phyloP scores from a whole-genome alignment of 2,113 vertebrate genomes.

The Alces alces region DNA sequence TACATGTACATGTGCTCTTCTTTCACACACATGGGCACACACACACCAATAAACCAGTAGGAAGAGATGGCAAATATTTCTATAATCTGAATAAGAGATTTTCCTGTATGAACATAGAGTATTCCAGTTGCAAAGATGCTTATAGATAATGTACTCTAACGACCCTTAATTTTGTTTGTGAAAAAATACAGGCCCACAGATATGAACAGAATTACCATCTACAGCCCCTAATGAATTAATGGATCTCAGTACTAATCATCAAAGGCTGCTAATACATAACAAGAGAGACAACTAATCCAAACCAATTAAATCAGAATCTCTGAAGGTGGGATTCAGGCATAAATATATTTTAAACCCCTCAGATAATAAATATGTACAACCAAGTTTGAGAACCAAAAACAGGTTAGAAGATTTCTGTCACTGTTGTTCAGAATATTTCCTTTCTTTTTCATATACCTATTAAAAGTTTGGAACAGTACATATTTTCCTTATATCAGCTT shows the following conservation, averaged over 20 bases:
- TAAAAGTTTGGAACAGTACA: neutral
- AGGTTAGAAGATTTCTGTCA: neutral
- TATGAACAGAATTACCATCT: neutral
- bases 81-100: neutral
- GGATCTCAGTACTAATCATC: neutral
- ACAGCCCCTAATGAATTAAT: neutral
- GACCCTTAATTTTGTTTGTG: neutral
- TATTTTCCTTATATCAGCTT: neutral
- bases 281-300: neutral
- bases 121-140: neutral
- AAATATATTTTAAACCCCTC: neutral
- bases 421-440: neutral
- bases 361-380: neutral
- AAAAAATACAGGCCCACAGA: neutral
- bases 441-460: neutral
- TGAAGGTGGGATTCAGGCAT: neutral
- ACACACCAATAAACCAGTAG: neutral
- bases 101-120: neutral
- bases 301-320: slow-evolving; percentile 6
- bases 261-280: neutral
- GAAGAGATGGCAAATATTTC: neutral
- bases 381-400: neutral
- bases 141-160: neutral
- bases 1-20: neutral
- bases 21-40: neutral